A percentile compares a stretch with the other conserved stretches of the same genome.
phyloP scores from a whole-genome alignment of 1,140 invertebrate genomes.

The Hypsibius dujardini region DNA sequence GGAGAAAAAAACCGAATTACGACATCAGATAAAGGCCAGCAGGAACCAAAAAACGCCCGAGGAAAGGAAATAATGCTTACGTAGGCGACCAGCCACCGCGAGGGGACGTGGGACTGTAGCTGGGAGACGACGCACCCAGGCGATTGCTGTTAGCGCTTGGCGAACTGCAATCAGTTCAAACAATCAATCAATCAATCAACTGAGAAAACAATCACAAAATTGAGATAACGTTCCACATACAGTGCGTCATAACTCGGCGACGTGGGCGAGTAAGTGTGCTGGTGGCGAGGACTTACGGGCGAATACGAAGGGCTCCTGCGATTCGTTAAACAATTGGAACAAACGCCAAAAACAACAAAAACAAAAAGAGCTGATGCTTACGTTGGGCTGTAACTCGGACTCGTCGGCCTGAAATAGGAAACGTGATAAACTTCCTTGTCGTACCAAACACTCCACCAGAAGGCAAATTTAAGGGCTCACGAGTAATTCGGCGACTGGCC shows the following conservation, averaged over 20 bases:
- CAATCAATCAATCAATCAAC: too few relatives aligned
- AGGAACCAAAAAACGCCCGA: too few relatives aligned
- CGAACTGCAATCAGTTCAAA: conserved; percentile 26
- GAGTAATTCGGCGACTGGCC: conserved; percentile 34
- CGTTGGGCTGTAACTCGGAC: conserved; percentile 40
- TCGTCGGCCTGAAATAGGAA: conserved; percentile 23
- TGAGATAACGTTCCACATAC: conserved; percentile 45
- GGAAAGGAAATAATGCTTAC: too few relatives aligned
- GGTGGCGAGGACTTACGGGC: conserved; percentile 45
- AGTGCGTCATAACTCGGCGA: conserved; percentile 70
- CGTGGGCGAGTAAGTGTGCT: conserved; percentile 49
- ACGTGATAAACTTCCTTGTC: neutral
- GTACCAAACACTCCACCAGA: neutral
- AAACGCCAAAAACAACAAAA: neutral
- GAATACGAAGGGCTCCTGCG: conserved; percentile 44
- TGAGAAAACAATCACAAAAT: conserved; percentile 35
- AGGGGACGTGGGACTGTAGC: conserved; percentile 57
- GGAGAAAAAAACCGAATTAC: conserved; percentile 39
- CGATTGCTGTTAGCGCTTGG: conserved; percentile 32
- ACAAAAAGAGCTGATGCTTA: conserved; percentile 24
- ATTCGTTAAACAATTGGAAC: neutral
- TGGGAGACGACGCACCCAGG: conserved; percentile 47
- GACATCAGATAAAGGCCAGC: too few relatives aligned
- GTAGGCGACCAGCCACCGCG: conserved; percentile 40
- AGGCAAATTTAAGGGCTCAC: neutral